phyloP scores from a whole-genome alignment of 2,888 invertebrate genomes.

The Leptarthrus brevirostris region DNA sequence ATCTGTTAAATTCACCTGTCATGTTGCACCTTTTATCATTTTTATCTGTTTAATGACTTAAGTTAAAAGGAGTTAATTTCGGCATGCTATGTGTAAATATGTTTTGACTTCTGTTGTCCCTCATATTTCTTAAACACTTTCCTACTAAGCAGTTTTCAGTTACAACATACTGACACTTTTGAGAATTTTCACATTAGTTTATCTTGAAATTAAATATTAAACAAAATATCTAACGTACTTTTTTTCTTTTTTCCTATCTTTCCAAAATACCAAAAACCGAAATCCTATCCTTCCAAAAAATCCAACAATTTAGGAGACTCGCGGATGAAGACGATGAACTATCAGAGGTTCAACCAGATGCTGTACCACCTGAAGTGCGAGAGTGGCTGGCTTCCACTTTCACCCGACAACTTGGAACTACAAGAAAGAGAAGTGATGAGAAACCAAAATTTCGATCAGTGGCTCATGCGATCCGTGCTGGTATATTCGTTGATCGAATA shows the following conservation, averaged over 20 bases:
- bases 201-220: not conserved
- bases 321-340: conserved; percentile 95
- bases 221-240: conserved; percentile 17
- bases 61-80: too few relatives aligned
- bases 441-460: conserved; percentile 93
- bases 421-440: conserved; percentile 80
- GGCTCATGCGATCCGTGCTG: conserved; percentile 95
- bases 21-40: too few relatives aligned
- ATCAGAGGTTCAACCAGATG: conserved; percentile 95
- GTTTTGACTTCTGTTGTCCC: not conserved
- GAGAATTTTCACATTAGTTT: too few relatives aligned
- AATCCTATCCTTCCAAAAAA: conserved; percentile 16
- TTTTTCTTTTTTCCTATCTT: conserved; percentile 50
- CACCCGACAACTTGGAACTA: conserved; percentile 87
- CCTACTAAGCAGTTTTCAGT: not conserved
- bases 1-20: too few relatives aligned
- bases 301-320: conserved; percentile 72
- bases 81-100: too few relatives aligned
- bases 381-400: conserved; percentile 98
- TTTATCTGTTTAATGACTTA: too few relatives aligned
- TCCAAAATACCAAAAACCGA: conserved; percentile 5
- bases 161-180: not conserved
- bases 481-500: conserved; percentile 95
- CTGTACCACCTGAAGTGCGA: conserved; percentile 94
- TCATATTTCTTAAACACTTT: too few relatives aligned